Conservation (phyloP, 2,888 invertebrate genomes). For the Limenitis arthemis region DNA sequence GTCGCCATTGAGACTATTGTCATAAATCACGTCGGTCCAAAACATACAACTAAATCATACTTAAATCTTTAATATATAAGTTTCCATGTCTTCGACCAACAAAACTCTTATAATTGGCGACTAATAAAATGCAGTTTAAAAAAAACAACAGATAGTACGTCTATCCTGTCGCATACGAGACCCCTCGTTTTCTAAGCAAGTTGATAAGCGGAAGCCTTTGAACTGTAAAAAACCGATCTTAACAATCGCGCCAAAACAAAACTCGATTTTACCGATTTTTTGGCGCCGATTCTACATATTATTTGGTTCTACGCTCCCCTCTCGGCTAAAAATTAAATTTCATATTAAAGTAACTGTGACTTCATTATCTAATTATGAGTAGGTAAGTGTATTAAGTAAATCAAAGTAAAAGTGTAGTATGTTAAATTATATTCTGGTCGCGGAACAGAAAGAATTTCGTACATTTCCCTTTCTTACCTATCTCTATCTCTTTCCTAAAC, state of each 20-base stretch:
- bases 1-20: background rate
- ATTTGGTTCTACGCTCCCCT: constrained; percentile 65
- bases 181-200: constrained; percentile 47
- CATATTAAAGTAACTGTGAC: constrained; percentile 21
- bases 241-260: constrained; percentile 43
- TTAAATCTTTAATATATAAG: too few relatives aligned
- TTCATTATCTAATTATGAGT: background rate
- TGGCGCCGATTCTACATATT: constrained; percentile 51
- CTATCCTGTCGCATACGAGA: constrained; percentile 46
- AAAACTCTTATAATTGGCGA: too few relatives aligned
- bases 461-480: too few relatives aligned
- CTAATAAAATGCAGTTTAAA: constrained; percentile 14
- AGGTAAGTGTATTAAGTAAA: constrained; percentile 1
- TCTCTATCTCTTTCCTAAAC: too few relatives aligned
- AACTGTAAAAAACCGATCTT: constrained; percentile 45
- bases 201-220: constrained; percentile 53
- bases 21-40: too few relatives aligned
- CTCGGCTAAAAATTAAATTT: constrained; percentile 68
- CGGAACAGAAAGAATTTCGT: too few relatives aligned
- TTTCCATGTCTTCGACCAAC: too few relatives aligned
- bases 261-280: constrained; percentile 56
- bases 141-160: constrained; percentile 38
- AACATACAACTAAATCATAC: too few relatives aligned
- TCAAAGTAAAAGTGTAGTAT: constrained; percentile 4
- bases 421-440: background rate